Evolutionary conservation across 2,797 vertebrate species (phyloP).

Genomic region (Vipera ursinii): DNA sequence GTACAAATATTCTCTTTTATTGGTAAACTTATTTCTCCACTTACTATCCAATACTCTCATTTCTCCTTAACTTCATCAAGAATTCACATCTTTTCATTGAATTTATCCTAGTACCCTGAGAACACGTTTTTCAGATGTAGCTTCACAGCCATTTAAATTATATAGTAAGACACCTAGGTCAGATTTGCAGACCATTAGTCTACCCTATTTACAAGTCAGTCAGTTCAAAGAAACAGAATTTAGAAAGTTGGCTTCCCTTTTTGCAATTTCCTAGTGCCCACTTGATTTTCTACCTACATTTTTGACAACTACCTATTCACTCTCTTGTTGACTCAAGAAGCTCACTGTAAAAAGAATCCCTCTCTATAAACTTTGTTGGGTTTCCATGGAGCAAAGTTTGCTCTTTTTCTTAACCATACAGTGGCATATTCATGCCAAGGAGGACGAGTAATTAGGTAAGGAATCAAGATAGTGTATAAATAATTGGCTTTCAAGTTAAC

Average conservation of each 20-base stretch:
- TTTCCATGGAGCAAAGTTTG: slow-evolving; percentile 67
- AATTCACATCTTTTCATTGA: not conserved
- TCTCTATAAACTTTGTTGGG: slow-evolving; percentile 53
- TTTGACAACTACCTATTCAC: slow-evolving; percentile 64
- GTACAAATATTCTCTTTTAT: not conserved
- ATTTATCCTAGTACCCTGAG: not conserved
- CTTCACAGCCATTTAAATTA: not conserved
- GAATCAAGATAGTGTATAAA: not conserved
- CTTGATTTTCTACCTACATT: slow-evolving; percentile 43
- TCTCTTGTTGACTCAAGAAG: slow-evolving; percentile 63
- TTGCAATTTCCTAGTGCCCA: not conserved
- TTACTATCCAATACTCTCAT: not conserved
- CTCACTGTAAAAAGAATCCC: slow-evolving; percentile 54
- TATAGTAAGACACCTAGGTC: not conserved
- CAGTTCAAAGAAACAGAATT: not conserved
- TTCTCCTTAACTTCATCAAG: not conserved
- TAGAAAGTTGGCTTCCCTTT: not conserved
- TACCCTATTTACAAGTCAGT: not conserved
- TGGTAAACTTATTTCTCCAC: not conserved
- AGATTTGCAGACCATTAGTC: not conserved
- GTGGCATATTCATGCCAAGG: not conserved
- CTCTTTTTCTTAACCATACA: slow-evolving; percentile 15
- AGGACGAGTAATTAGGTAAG: not conserved
- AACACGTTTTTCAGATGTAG: not conserved
- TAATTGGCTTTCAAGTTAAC: not conserved